These are phyloP conservation scores for Morone saxatilis DNA, from an alignment of 2,113 vertebrate genomes.

Conservation along the genomic window DNA sequence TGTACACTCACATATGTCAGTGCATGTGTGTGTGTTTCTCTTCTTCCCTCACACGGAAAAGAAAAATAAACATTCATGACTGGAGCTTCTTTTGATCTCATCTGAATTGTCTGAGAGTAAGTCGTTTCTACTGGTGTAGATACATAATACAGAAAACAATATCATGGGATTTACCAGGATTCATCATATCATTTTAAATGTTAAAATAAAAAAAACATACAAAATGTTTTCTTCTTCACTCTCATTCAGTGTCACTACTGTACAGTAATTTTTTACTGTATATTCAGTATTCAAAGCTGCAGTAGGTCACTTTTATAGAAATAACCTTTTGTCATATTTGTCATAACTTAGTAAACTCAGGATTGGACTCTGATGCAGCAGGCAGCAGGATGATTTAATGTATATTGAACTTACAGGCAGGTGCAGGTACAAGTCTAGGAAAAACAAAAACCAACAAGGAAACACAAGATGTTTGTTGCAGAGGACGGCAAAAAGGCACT, in stretches of 20 bases:
- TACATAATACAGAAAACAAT: neutral
- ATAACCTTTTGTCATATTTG: no score
- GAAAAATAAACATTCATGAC: constrained; percentile 10
- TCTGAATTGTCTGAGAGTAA: constrained; percentile 21
- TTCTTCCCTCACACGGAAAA: constrained; percentile 8
- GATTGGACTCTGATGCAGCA: no score
- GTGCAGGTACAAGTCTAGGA: no score
- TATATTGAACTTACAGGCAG: no score
- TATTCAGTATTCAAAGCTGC: neutral
- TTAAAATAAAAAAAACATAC: neutral
- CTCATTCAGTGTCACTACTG: no score
- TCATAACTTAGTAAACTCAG: no score
- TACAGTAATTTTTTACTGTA: neutral
- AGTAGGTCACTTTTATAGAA: no score
- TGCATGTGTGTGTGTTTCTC: neutral
- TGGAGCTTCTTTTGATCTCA: constrained; percentile 10
- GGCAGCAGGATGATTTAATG: no score
- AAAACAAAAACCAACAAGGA: no score
- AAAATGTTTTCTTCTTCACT: neutral
- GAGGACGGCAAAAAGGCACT: no score
- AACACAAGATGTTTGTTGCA: no score
- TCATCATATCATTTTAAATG: neutral
- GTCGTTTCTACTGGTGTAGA: constrained; percentile 9
- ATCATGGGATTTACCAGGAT: neutral
- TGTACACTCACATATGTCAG: neutral